Conservation (phyloP, 2,888 invertebrate genomes). For the Cordylochernes scorpioides region DNA sequence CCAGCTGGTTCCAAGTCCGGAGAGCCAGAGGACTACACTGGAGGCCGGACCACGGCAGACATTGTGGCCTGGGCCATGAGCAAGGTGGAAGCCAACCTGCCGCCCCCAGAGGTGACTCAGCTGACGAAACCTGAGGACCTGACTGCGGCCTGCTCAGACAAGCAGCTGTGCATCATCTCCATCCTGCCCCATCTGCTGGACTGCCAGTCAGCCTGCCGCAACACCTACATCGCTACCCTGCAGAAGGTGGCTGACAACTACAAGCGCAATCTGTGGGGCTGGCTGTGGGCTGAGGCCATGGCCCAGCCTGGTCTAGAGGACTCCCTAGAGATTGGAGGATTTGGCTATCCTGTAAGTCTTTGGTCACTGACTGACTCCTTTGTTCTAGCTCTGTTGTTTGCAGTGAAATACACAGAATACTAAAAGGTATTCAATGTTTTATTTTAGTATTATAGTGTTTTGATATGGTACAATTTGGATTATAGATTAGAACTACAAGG, state of each 20-base stretch:
- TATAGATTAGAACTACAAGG: no score
- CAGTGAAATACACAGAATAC: no score
- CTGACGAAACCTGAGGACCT: slow-evolving; percentile 29
- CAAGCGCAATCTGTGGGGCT: slow-evolving; percentile 75
- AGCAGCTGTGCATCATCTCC: slow-evolving; percentile 68
- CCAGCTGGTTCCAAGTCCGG: slow-evolving; percentile 32
- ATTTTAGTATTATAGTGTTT: no score
- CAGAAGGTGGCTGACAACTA: slow-evolving; percentile 55
- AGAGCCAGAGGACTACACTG: slow-evolving; percentile 51
- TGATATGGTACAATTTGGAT: no score
- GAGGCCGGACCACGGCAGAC: slow-evolving; percentile 62
- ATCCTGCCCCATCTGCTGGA: slow-evolving; percentile 83
- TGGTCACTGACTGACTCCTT: no score
- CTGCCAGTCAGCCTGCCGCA: slow-evolving; percentile 73
- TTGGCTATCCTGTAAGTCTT: slow-evolving; percentile 71
- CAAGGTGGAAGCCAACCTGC: slow-evolving; percentile 58
- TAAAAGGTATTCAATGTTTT: no score
- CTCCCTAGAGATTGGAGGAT: slow-evolving; percentile 78
- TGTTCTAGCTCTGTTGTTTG: no score
- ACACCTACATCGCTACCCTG: slow-evolving; percentile 48
- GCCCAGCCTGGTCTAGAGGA: slow-evolving; percentile 57
- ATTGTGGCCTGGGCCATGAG: slow-evolving; percentile 72
- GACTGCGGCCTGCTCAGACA: slow-evolving; percentile 48
- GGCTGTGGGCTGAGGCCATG: slow-evolving; percentile 85
- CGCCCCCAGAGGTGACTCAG: slow-evolving; percentile 50